Conservation (phyloP, 2,888 invertebrate species). For the Zaprionus obscuricornis region DNA sequence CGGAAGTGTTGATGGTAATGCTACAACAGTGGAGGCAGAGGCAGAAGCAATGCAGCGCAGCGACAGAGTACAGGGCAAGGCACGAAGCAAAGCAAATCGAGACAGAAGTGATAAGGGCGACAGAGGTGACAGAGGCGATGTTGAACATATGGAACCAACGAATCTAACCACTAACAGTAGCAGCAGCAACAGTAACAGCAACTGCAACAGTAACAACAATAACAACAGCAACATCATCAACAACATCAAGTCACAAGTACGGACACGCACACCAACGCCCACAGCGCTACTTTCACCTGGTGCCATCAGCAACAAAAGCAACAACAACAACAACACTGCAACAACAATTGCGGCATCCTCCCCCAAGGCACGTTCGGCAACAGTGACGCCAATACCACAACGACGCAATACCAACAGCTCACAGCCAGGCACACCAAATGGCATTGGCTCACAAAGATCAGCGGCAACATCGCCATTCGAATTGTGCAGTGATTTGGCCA, state of each 20-base stretch:
- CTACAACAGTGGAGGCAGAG: conserved; percentile 27
- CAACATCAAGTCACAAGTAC: conserved; percentile 32
- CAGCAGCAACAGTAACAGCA: conserved; percentile 86
- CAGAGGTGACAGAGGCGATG: conserved; percentile 18
- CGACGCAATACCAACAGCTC: conserved; percentile 29
- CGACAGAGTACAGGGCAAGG: conserved; percentile 40
- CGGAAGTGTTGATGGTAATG: conserved; percentile 22
- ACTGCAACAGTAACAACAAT: conserved; percentile 85
- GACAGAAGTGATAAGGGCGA: too few species aligned
- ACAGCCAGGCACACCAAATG: conserved; percentile 63
- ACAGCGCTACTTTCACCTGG: conserved; percentile 39
- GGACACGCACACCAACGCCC: conserved; percentile 25
- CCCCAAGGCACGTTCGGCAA: conserved; percentile 35
- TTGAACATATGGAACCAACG: conserved; percentile 61
- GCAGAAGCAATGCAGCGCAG: too few species aligned
- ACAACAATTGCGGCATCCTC: too few species aligned
- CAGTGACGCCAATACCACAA: conserved; percentile 30
- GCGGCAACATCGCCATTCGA: conserved; percentile 69
- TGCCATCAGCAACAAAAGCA: too few species aligned
- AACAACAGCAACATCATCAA: conserved; percentile 80
- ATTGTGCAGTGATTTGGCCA: conserved; percentile 78
- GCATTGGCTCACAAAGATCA: conserved; percentile 56
- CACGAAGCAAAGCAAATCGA: conserved; percentile 35
- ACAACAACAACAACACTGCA: background rate
- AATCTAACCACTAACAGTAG: conserved; percentile 82